Base-by-base conservation (phyloP, 2,888 invertebrate species). In the Thereva nobilitata region DNA sequence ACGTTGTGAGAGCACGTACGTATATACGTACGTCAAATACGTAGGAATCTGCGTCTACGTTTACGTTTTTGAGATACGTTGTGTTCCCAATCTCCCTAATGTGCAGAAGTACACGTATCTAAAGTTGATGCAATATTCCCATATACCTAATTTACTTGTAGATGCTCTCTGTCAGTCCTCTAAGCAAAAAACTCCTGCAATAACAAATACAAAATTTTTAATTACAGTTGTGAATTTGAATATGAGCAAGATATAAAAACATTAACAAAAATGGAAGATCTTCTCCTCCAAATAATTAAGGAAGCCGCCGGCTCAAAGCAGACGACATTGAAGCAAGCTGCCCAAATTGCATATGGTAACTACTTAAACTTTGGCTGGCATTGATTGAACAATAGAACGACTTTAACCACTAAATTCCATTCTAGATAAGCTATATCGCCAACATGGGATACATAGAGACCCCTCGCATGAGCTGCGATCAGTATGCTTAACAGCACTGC, bases 321-420 rank as follows among this genome's bases (percentile, higher is more conserved):
- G 70, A 84, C 86, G 67, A 84, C 86, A 72, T 82, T 95, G 73
- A 88, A 90, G 76, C 90, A 91, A 82, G 86, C 92, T 73, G 91
- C 93, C 76, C 92, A 93, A 83, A 91, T 92, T 82, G 93, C 93
- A 72, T 86, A 91, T 79, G 93, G 95, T 94, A 84, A 9, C 7
- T 5, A 23, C 34, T 57, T 5, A 35, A 45, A 38, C 4, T n/a
- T 2, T n/a, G n/a, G 10, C 12, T 8, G 1, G 9, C 23, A 42
- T 64, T 38, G 42, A 8, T 10, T 12, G 7, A 10, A 8, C 7
- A 41, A 50, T 7, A 52, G 1, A 44, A 7, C 53, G 6, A 10
- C 45, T 42, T 40, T 53, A 23, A 68, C 55, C 7, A 44, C 45
- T 44, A 52, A 66, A 9, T 38, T 41, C 9, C 40, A 37, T 53